These are phyloP conservation scores for Pleuronectes platessa DNA, from an alignment of 2,113 vertebrate species.

Conservation along the genomic window DNA sequence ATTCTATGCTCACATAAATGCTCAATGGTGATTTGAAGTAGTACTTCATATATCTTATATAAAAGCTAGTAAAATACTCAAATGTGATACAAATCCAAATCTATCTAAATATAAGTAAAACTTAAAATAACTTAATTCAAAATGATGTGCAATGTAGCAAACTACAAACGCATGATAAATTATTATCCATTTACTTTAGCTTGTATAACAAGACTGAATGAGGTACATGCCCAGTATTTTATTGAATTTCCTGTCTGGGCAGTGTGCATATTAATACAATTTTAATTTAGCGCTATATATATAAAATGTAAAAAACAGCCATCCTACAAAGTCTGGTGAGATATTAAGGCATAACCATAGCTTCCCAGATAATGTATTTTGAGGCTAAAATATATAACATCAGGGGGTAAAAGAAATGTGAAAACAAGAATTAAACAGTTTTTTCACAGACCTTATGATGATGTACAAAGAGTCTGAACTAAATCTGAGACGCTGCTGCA, in stretches of 20 bases:
- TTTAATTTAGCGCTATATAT: not conserved
- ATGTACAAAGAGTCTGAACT: not conserved
- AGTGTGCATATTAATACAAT: not conserved
- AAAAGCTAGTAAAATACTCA: too few species aligned
- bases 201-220: not conserved
- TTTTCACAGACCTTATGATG: not conserved
- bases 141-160: not conserved
- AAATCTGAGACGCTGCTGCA: not conserved
- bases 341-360: not conserved
- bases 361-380: not conserved
- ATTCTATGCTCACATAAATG: too few species aligned
- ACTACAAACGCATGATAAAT: not conserved
- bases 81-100: too few species aligned
- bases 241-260: not conserved
- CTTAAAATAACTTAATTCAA: too few species aligned
- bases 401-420: not conserved
- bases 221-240: not conserved
- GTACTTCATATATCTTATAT: too few species aligned
- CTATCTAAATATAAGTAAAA: too few species aligned
- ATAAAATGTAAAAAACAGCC: not conserved
- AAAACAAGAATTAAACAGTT: not conserved
- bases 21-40: too few species aligned
- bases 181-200: not conserved
- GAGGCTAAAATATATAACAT: not conserved
- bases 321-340: not conserved